Conservation (phyloP, 2,113 vertebrate genomes). For the Syngnathus typhle region DNA sequence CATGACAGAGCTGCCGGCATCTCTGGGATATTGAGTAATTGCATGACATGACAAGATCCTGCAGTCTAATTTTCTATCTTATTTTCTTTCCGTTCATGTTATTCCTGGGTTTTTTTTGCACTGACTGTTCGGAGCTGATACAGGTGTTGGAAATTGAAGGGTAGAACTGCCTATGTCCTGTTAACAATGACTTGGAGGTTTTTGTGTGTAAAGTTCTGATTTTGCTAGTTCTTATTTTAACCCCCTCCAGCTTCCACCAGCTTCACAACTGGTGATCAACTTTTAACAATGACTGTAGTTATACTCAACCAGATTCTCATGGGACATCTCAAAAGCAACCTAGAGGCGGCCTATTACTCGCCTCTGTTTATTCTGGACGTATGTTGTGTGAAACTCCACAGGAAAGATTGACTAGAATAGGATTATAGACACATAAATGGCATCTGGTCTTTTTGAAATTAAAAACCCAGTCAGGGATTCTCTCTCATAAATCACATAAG, state of each 20-base stretch:
- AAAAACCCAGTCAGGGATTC: constrained; percentile 7
- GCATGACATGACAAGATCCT: constrained; percentile 58
- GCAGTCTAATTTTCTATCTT: constrained; percentile 65
- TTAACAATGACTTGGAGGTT: background rate
- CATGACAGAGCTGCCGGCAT: constrained; percentile 62
- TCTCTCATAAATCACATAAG: constrained; percentile 2
- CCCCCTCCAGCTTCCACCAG: too few species aligned
- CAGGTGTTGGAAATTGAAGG: constrained; percentile 63
- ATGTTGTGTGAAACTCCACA: background rate
- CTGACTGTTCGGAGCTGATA: constrained; percentile 52
- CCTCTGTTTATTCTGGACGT: constrained; percentile 2
- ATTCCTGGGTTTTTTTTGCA: constrained; percentile 32
- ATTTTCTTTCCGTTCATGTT: constrained; percentile 39
- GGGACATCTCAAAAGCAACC: background rate
- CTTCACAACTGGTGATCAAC: background rate
- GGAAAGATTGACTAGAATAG: background rate
- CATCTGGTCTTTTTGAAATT: constrained; percentile 8
- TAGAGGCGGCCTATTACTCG: background rate
- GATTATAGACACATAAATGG: constrained; percentile 2
- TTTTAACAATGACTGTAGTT: background rate
- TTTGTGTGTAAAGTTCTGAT: background rate
- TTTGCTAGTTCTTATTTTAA: too few species aligned
- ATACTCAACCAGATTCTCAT: background rate
- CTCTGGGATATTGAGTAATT: constrained; percentile 65
- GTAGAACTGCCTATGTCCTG: constrained; percentile 14